phyloP scores from a whole-genome alignment of 1,140 invertebrate species.

The Cherax quadricarinatus region DNA sequence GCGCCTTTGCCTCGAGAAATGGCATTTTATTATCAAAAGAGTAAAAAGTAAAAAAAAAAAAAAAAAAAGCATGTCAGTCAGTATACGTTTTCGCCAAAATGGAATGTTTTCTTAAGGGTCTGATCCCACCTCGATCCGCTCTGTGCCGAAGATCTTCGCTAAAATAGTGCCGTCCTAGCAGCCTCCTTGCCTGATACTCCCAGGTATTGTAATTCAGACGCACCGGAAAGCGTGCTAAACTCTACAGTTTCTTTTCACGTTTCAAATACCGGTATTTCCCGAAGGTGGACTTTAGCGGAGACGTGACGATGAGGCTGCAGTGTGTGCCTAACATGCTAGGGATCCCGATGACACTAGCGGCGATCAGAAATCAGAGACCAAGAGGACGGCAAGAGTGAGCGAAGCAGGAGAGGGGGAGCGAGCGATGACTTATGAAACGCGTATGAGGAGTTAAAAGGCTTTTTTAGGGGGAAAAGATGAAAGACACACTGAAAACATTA shows the following conservation, averaged over 20 bases:
- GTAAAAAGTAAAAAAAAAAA: conserved; percentile 30
- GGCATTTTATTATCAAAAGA: conserved; percentile 54
- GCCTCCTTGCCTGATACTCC: conserved; percentile 16
- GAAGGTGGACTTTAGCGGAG: no score
- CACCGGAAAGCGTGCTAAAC: not conserved
- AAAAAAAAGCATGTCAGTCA: conserved; percentile 61
- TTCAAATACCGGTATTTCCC: no score
- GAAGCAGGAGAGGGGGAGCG: not conserved
- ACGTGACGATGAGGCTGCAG: no score
- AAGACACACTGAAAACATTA: conserved; percentile 66
- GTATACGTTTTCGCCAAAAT: conserved; percentile 69
- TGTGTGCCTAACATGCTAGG: no score
- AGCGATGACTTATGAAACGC: conserved; percentile 29
- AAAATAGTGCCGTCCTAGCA: not conserved
- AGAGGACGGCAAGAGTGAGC: conserved; percentile 45
- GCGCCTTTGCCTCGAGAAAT: conserved; percentile 44
- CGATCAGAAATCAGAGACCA: not conserved
- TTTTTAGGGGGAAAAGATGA: conserved; percentile 64
- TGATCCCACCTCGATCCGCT: conserved; percentile 11
- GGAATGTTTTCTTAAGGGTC: conserved; percentile 65
- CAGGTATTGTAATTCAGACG: not conserved
- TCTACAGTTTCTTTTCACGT: no score
- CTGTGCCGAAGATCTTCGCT: conserved; percentile 19
- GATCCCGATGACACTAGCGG: no score
- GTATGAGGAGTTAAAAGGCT: conserved; percentile 68